Evolutionary conservation across 2,797 vertebrate genomes (phyloP).

Genomic region (Scolopax rusticola): DNA sequence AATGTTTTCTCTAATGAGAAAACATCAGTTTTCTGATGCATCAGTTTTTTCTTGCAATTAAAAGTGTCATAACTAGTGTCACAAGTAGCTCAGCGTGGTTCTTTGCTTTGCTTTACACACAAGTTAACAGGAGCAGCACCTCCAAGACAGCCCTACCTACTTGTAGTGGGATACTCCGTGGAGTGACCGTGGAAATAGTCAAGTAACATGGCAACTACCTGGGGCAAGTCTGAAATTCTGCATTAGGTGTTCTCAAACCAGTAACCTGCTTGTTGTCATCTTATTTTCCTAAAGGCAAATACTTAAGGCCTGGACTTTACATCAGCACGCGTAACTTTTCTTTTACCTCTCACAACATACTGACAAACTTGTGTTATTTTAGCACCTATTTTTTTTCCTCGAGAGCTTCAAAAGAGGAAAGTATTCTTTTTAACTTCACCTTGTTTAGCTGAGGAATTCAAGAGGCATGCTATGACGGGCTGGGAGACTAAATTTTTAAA

Average conservation of each 20-base stretch:
- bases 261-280: neutral
- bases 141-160: neutral
- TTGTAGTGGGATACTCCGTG: neutral
- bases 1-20: neutral
- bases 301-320: neutral
- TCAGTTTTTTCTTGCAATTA: neutral
- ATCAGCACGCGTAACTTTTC: neutral
- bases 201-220: neutral
- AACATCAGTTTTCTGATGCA: no score
- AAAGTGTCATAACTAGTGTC: neutral
- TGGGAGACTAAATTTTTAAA: neutral
- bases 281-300: neutral
- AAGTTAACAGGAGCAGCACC: neutral
- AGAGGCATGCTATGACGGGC: neutral
- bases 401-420: neutral
- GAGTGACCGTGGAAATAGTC: neutral
- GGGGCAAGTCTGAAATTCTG: neutral
- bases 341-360: neutral
- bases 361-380: neutral
- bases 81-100: neutral
- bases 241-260: neutral
- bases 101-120: neutral
- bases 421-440: neutral
- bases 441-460: neutral
- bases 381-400: neutral